Evolutionary conservation across 2,888 invertebrate species (phyloP).

Genomic region (Antheraea yamamai): DNA sequence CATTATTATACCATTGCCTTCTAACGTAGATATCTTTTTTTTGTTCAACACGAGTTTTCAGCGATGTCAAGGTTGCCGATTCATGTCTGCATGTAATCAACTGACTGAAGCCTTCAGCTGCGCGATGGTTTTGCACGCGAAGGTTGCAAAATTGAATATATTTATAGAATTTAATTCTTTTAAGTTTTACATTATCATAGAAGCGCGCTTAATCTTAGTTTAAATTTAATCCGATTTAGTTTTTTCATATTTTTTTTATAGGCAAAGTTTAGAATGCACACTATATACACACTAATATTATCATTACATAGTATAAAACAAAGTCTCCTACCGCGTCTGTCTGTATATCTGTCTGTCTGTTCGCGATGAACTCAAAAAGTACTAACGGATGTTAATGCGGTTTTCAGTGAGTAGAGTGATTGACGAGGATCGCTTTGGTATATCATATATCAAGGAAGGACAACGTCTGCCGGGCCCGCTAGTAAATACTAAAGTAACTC

Average conservation of each 20-base stretch:
- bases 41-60: neutral
- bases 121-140: constrained; percentile 27
- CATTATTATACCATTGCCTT: neutral
- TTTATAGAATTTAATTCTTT: neutral
- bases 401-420: too few relatives aligned
- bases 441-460: too few relatives aligned
- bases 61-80: neutral
- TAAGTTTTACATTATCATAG: neutral
- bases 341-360: too few relatives aligned
- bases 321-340: too few relatives aligned
- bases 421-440: too few relatives aligned
- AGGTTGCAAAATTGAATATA: constrained; percentile 8
- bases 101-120: constrained; percentile 17
- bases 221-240: neutral
- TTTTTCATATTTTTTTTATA: neutral
- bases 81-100: constrained; percentile 8
- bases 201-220: neutral
- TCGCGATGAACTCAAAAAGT: too few relatives aligned
- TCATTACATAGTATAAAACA: too few relatives aligned
- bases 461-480: too few relatives aligned
- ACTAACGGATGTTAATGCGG: too few relatives aligned
- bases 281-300: too few relatives aligned
- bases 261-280: too few relatives aligned
- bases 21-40: neutral
- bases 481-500: too few relatives aligned